phyloP scores from a whole-genome alignment of 2,113 vertebrate genomes.

The Riparia riparia region DNA sequence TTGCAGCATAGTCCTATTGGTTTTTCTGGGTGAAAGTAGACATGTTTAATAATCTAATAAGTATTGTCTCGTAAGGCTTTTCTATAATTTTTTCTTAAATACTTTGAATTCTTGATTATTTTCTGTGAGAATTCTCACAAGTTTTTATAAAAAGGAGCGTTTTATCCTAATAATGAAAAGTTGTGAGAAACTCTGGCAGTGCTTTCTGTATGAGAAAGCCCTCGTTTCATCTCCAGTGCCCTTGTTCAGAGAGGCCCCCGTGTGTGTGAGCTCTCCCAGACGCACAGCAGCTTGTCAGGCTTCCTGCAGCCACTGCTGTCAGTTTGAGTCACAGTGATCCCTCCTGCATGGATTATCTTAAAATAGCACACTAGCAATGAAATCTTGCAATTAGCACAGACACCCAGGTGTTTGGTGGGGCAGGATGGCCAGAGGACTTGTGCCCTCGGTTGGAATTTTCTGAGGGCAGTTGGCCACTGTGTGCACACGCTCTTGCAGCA shows the following conservation, averaged over 20 bases:
- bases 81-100: neutral
- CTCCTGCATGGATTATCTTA: neutral
- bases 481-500: neutral
- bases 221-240: rapidly evolving
- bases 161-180: neutral
- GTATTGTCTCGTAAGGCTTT: neutral
- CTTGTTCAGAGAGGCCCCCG: neutral
- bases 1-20: neutral
- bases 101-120: neutral
- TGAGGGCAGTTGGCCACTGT: neutral
- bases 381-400: neutral
- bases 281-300: neutral
- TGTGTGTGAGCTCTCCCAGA: neutral
- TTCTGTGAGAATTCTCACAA: neutral
- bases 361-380: neutral
- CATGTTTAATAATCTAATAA: neutral
- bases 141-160: neutral
- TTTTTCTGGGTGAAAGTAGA: neutral
- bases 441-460: neutral
- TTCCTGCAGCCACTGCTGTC: neutral
- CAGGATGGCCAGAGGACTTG: neutral
- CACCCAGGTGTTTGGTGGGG: neutral
- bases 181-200: neutral
- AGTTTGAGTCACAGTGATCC: neutral
- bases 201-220: neutral